Percentiles rank a stretch among this genome's conserved stretches.
Evolutionary conservation across 1,140 invertebrate genomes (phyloP).

Genomic region (Pissodes strobi): DNA sequence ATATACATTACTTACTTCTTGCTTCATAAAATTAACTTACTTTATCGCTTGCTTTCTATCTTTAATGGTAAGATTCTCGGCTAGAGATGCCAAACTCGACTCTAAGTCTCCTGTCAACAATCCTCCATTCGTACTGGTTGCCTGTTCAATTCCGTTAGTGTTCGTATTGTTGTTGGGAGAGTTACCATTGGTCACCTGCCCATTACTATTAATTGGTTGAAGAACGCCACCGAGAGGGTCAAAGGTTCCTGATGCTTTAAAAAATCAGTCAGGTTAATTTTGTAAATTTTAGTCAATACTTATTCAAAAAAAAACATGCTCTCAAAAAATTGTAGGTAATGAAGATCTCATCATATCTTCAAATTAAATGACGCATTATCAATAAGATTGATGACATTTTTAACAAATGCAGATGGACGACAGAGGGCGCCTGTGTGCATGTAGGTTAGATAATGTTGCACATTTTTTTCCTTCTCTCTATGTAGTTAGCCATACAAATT

Average conservation of each 20-base stretch:
- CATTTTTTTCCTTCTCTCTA: too few relatives aligned
- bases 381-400: too few relatives aligned
- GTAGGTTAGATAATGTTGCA: too few relatives aligned
- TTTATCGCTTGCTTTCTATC: slow-evolving; percentile 71
- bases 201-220: slow-evolving; percentile 60
- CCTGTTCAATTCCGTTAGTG: slow-evolving; percentile 33
- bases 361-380: too few relatives aligned
- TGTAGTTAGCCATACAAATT: too few relatives aligned
- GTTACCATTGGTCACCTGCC: slow-evolving; percentile 28
- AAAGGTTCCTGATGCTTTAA: slow-evolving; percentile 60
- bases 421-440: too few relatives aligned
- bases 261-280: too few relatives aligned
- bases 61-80: slow-evolving; percentile 90
- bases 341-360: too few relatives aligned
- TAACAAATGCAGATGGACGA: too few relatives aligned
- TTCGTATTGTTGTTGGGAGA: slow-evolving; percentile 44
- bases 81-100: slow-evolving; percentile 85
- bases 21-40: slow-evolving; percentile 61
- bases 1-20: neutral
- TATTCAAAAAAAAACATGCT: too few relatives aligned
- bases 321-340: too few relatives aligned
- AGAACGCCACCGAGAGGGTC: slow-evolving; percentile 74
- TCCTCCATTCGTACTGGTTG: slow-evolving; percentile 40
- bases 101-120: slow-evolving; percentile 90
- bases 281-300: too few relatives aligned